Base-by-base conservation (phyloP, 2,113 vertebrate species). In the Pimephales promelas region DNA sequence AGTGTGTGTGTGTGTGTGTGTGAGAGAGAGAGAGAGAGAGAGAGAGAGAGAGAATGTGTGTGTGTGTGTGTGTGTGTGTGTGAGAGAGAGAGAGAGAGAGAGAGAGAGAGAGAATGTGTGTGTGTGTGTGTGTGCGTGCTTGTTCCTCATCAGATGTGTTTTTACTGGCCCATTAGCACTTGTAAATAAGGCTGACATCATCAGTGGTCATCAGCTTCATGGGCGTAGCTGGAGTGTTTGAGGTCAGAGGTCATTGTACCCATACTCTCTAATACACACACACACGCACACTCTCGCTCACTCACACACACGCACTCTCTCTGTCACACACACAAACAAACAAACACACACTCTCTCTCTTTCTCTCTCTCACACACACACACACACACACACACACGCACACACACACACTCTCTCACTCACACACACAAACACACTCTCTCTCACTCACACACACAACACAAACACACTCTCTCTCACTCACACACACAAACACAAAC, bases 121-220 rank as follows among this genome's bases (percentile, higher is more conserved):
- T 49, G 47, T 49, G 47, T 16, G 31, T 20, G 62, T 49, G 16
- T 18, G 61, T 49, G 61, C 22, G 64, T 36, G 64, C 22, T 4
- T 22, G 22, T 28, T 73, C 43, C 24, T 14, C 24, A 26, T 73
- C 52, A 40, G 1, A 34, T 77, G 52, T 57, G 74, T 76, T 57
- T 76, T 76, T n/a, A n/a, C n/a, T n/a, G n/a, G n/a, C n/a, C n/a
- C 10, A 3, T 70, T 22, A 2, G 66, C 36, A 28, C 43, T 16
- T 47, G 43, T 73, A 26, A 47, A 73, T 26, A 73, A 26, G 73
- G 34, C 31, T 77, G 52, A 57, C 52, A 88, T 43, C 70, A 83
- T 68, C 64, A 11, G 64, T 40, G 64, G 18, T 18, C 64, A 36
- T 36, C 31, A 36, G 18, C 14, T 28, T 66, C 16, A 59, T 9